phyloP scores from a whole-genome alignment of 2,797 vertebrate species.

The Alectoris magna region DNA sequence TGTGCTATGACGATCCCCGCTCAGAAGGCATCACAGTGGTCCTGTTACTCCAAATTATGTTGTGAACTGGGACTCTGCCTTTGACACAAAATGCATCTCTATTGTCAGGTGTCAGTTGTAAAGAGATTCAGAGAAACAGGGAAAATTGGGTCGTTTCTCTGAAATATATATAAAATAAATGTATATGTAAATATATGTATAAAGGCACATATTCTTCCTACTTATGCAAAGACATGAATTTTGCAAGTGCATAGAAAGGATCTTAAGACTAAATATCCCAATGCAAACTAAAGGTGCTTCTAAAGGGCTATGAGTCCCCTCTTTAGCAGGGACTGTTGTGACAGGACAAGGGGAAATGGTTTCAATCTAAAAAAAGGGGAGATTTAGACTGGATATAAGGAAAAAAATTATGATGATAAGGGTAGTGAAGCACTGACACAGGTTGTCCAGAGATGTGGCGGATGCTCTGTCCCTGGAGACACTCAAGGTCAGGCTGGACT shows the following conservation, averaged over 20 bases:
- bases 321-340: no score
- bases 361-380: no score
- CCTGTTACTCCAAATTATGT: background rate
- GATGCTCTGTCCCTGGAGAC: no score
- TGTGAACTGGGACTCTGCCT: background rate
- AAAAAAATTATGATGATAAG: no score
- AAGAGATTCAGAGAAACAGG: background rate
- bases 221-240: background rate
- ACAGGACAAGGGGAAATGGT: no score
- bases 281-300: background rate
- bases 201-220: background rate
- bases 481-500: no score
- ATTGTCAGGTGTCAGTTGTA: background rate
- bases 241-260: background rate
- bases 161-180: no score
- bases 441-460: no score
- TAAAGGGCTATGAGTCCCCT: no score
- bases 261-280: background rate
- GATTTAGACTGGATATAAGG: no score
- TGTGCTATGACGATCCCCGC: accelerated
- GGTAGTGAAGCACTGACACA: no score
- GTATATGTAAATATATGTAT: background rate
- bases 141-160: background rate
- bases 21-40: background rate
- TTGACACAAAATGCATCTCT: background rate